Evolutionary conservation across 1,140 invertebrate species (phyloP).

Genomic region (Cheumatopsyche charites): DNA sequence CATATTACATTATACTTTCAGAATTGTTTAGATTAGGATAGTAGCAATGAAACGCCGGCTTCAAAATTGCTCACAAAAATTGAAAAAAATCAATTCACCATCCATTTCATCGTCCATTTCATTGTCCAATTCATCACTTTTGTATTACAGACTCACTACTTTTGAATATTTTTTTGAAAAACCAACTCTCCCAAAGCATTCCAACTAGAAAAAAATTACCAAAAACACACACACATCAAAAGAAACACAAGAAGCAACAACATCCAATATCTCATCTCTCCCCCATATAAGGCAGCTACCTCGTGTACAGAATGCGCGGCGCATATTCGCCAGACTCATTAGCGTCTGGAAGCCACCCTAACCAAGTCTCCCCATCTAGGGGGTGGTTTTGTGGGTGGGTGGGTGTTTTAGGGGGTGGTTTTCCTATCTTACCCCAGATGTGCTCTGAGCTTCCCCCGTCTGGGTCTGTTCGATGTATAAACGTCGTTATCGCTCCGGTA

Average conservation of each 20-base stretch:
- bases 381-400: not conserved
- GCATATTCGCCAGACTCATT: slow-evolving; percentile 45
- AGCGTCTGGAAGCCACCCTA: slow-evolving; percentile 19
- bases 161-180: no score
- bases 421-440: not conserved
- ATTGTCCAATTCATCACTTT: no score
- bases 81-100: no score
- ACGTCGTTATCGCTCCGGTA: slow-evolving; percentile 4
- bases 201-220: not conserved
- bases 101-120: no score
- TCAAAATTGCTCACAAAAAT: slow-evolving; percentile 14
- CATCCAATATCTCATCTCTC: slow-evolving; percentile 42
- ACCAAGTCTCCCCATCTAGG: not conserved
- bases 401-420: no score
- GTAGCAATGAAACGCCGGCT: slow-evolving; percentile 15
- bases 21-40: not conserved
- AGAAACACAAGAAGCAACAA: slow-evolving; percentile 7
- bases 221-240: no score
- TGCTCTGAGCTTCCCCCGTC: not conserved
- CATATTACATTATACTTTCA: not conserved
- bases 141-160: no score
- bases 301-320: slow-evolving; percentile 34
- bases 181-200: no score
- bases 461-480: not conserved
- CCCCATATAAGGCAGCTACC: slow-evolving; percentile 22